Percentiles rank a stretch among this genome's conserved stretches.
These are phyloP conservation scores for Siniperca knerii DNA, from an alignment of 2,113 vertebrate species.

Conservation along the genomic window DNA sequence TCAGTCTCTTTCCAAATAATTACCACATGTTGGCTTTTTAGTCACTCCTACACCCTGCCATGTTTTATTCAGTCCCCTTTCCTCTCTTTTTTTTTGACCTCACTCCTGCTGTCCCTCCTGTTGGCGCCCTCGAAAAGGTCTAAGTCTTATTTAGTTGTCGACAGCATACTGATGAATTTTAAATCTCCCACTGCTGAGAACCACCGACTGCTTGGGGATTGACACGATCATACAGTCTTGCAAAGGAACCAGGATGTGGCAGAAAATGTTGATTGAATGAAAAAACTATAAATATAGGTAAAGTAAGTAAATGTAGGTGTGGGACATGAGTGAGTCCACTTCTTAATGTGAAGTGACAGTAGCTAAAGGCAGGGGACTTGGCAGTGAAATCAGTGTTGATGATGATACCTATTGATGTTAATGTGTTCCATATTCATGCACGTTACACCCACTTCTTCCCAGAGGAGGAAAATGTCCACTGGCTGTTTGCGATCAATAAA, in stretches of 20 bases:
- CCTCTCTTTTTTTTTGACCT: background rate
- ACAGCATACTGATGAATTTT: background rate
- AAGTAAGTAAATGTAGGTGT: background rate
- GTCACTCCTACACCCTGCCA: background rate
- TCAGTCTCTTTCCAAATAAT: background rate
- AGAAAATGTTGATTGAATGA: background rate
- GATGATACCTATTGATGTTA: conserved; percentile 37
- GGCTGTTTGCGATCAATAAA: conserved; percentile 37
- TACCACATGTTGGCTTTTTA: background rate
- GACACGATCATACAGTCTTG: background rate
- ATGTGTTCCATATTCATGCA: conserved; percentile 25
- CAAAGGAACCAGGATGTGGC: background rate
- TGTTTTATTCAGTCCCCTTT: background rate
- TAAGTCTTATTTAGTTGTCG: conserved; percentile 14
- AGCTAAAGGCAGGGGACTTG: background rate
- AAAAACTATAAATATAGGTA: too few relatives aligned
- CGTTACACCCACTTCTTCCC: conserved; percentile 17
- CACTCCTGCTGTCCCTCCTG: conserved; percentile 16
- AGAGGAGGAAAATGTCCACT: conserved; percentile 35
- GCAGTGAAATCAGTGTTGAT: conserved; percentile 20
- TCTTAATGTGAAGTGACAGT: conserved; percentile 9
- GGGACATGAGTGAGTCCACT: background rate
- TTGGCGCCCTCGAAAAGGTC: background rate
- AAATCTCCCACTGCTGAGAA: conserved; percentile 15
- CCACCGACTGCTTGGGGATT: conserved; percentile 8